A percentile compares a stretch with the other conserved stretches of the same genome.
Evolutionary conservation across 1,140 invertebrate genomes (phyloP).

Genomic region (Papilio machaon): DNA sequence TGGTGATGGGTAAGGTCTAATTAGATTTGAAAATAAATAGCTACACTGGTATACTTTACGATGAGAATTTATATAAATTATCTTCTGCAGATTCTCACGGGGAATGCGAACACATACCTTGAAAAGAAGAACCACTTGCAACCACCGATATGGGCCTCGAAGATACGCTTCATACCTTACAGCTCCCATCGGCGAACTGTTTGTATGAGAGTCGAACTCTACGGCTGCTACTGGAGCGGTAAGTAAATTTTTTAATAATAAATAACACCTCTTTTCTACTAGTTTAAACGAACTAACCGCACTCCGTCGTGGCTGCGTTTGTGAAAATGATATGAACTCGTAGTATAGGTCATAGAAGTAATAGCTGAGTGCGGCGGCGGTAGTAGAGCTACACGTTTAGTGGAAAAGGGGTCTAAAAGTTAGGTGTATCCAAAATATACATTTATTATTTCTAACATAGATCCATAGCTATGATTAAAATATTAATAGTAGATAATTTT

Average conservation of each 20-base stretch:
- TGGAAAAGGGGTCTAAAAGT: no score
- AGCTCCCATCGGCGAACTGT: slow-evolving; percentile 91
- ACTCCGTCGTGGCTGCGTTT: no score
- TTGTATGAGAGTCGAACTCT: slow-evolving; percentile 93
- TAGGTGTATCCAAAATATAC: no score
- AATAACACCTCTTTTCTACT: neutral
- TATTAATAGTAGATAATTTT: neutral
- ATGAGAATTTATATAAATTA: slow-evolving; percentile 37
- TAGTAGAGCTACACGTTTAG: no score
- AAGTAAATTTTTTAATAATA: slow-evolving; percentile 49
- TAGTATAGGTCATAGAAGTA: no score
- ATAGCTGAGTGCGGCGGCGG: no score
- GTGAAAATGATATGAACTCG: no score
- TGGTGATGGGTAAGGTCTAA: neutral
- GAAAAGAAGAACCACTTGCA: slow-evolving; percentile 89
- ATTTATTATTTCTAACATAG: no score
- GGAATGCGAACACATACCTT: slow-evolving; percentile 92
- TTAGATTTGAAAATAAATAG: no score
- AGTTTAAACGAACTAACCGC: no score
- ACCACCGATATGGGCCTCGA: slow-evolving; percentile 89
- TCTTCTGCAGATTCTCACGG: slow-evolving; percentile 87
- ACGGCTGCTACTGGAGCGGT: slow-evolving; percentile 90
- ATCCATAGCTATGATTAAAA: no score
- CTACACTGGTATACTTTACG: no score
- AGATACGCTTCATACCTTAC: slow-evolving; percentile 91